A percentile compares a stretch with the other conserved stretches of the same genome.
These are phyloP conservation scores for Anas bahamensis DNA, from an alignment of 2,797 vertebrate species.

Conservation along the genomic window DNA sequence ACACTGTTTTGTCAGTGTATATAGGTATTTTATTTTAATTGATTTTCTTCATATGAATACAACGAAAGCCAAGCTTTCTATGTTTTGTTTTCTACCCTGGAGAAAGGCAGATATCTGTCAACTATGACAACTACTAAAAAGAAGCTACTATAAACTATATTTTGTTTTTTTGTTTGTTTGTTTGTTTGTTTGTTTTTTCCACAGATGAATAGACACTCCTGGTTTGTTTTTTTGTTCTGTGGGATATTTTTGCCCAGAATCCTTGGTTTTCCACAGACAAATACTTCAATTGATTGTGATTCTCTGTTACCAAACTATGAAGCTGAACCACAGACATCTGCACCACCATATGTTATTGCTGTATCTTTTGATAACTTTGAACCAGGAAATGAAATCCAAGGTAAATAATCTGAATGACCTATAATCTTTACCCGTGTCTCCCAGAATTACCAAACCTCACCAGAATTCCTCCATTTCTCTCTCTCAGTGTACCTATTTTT, in stretches of 20 bases:
- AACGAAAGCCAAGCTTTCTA: neutral
- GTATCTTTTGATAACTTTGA: conserved; percentile 58
- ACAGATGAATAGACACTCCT: conserved; percentile 46
- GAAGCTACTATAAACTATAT: neutral
- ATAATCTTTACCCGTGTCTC: neutral
- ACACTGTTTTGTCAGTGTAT: neutral
- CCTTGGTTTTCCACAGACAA: conserved; percentile 40
- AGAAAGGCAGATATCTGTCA: neutral
- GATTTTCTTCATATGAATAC: neutral
- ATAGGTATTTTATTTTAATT: neutral
- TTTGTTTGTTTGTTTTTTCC: neutral
- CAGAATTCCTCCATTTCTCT: neutral
- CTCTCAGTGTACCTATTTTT: neutral
- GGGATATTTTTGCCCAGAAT: conserved; percentile 54
- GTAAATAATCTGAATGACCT: conserved; percentile 13
- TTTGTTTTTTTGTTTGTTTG: neutral
- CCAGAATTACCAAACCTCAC: neutral
- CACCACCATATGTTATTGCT: conserved; percentile 60
- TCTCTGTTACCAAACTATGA: conserved; percentile 65
- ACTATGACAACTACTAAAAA: neutral
- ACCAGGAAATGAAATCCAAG: conserved; percentile 65
- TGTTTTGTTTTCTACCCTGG: neutral
- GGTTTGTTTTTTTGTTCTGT: conserved; percentile 50
- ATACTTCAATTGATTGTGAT: conserved; percentile 71
- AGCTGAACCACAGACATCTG: conserved; percentile 49